Evolutionary conservation across 2,888 invertebrate genomes (phyloP).

Genomic region (Axea sp.): DNA sequence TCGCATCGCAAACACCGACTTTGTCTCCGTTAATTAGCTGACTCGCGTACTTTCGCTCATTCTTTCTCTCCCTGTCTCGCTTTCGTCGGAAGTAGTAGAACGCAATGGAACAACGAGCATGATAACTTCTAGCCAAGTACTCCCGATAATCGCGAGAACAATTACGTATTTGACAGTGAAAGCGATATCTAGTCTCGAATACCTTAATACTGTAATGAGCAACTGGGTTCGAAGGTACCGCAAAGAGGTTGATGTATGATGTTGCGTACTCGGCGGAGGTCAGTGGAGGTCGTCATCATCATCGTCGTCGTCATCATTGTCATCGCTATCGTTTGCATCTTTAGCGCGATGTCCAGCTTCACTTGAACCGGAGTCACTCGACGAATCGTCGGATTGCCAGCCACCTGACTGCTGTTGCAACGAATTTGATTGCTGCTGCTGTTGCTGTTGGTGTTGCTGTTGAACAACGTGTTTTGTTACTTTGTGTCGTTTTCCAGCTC

Average conservation of each 20-base stretch:
- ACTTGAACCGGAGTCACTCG: slow-evolving; percentile 77
- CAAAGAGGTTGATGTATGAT: slow-evolving; percentile 71
- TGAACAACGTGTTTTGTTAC: slow-evolving; percentile 78
- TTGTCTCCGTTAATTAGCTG: slow-evolving; percentile 42
- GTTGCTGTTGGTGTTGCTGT: slow-evolving; percentile 68
- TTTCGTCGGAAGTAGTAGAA: slow-evolving; percentile 28
- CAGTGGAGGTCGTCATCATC: slow-evolving; percentile 78
- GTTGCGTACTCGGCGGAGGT: slow-evolving; percentile 73
- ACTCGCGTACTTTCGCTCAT: slow-evolving; percentile 22
- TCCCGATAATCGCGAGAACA: slow-evolving; percentile 75
- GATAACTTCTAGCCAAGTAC: slow-evolving; percentile 73
- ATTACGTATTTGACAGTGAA: slow-evolving; percentile 79
- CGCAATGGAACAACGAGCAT: slow-evolving; percentile 66
- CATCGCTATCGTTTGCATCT: slow-evolving; percentile 74
- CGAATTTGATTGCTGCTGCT: slow-evolving; percentile 50
- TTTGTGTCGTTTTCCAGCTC: slow-evolving; percentile 78
- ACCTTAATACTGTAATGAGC: slow-evolving; percentile 80
- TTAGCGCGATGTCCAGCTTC: slow-evolving; percentile 71
- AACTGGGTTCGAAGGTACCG: slow-evolving; percentile 78
- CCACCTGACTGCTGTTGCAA: slow-evolving; percentile 67
- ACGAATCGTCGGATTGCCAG: slow-evolving; percentile 78
- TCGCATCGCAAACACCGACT: slow-evolving; percentile 46
- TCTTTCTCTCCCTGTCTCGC: slow-evolving; percentile 21
- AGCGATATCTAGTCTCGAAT: slow-evolving; percentile 79
- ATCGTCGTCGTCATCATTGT: slow-evolving; percentile 77